Base-by-base conservation (phyloP, 2,797 vertebrate genomes). In the Enteromius radiatus region DNA sequence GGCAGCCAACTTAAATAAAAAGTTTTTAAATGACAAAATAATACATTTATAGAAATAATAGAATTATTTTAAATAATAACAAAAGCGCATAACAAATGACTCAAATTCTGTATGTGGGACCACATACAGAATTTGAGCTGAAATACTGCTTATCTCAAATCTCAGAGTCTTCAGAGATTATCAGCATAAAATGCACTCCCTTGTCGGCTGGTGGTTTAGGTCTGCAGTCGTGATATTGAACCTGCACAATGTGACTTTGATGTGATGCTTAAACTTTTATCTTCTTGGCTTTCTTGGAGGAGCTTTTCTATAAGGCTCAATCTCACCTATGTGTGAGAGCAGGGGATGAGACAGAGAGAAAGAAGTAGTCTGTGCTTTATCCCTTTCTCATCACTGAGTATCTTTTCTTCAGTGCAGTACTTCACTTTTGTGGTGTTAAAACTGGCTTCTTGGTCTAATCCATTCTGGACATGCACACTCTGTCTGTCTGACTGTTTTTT, bases 111-210 rank as follows among this genome's bases (percentile, higher is more conserved):
- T 26, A 17, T 77, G 73, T 56, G 52, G 43, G 19, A 84, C 80
- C 38, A 65, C 63, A 85, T 36, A 43, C 23, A 75, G 45, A 41
- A 74, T 65, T 61, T 80, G 65, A 77, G 71, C 76, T 82, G 54
- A 77, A 82, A 54, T 76, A 67, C 54, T 54, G 81, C 78, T 81
- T 84, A 64, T 85, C 76, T 85, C 64, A 84, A 83, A 86, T 86
- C 84, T 47, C n/a, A 23, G 54, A 38, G 71, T 73, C 47, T 84
- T 82, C 76, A n/a, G 33, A n/a, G 33, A 75, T 33, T 76, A 83
- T 86, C 59, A 78, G 71, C 69, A 87, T 84, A 86, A 86, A 86
- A 87, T 84, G 82, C 76, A 71, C 80, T 76, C 76, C 47, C 77
- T 74, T 81, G 81, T 81, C 74, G 33, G 78, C 80, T 70, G 14